Percentiles rank a stretch among this genome's conserved stretches.
phyloP scores from a whole-genome alignment of 2,113 vertebrate species.

The Planiliza haematocheilus region DNA sequence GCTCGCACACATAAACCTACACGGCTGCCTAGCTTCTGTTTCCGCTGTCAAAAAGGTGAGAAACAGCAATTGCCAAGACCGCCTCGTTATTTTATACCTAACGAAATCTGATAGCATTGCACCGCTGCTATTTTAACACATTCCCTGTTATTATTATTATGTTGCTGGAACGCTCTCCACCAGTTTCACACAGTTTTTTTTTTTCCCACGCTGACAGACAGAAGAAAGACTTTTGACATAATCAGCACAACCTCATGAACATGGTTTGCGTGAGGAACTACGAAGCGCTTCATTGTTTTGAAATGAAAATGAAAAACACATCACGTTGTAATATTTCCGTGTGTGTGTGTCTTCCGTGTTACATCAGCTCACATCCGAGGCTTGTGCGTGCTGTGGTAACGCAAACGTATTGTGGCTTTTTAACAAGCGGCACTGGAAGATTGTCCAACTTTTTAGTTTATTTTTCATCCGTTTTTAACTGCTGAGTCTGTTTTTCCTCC shows the following conservation, averaged over 20 bases:
- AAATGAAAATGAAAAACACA: conserved; percentile 26
- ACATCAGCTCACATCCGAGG: conserved; percentile 52
- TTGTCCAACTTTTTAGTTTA: neutral
- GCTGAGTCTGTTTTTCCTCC: neutral
- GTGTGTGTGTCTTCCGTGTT: conserved; percentile 43
- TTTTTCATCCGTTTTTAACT: neutral
- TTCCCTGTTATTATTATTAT: conserved; percentile 62
- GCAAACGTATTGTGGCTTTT: conserved; percentile 15
- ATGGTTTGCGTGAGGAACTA: conserved; percentile 43
- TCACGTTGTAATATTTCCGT: conserved; percentile 33
- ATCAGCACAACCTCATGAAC: conserved; percentile 69
- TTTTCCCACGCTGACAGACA: conserved; percentile 30
- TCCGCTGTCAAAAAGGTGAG: conserved; percentile 58
- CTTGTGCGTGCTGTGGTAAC: conserved; percentile 8
- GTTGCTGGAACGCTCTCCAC: conserved; percentile 34
- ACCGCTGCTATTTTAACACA: conserved; percentile 64
- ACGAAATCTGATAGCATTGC: conserved; percentile 39
- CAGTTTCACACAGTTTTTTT: too few relatives aligned
- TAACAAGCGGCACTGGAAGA: neutral
- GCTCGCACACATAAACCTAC: conserved; percentile 16
- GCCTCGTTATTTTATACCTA: conserved; percentile 55
- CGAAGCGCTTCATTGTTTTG: conserved; percentile 28
- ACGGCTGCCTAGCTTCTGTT: conserved; percentile 46
- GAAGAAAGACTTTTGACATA: conserved; percentile 71
- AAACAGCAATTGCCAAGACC: conserved; percentile 40